A percentile compares a stretch with the other conserved stretches of the same genome.
phyloP scores from a whole-genome alignment of 2,888 invertebrate genomes.

The Nezara viridula region DNA sequence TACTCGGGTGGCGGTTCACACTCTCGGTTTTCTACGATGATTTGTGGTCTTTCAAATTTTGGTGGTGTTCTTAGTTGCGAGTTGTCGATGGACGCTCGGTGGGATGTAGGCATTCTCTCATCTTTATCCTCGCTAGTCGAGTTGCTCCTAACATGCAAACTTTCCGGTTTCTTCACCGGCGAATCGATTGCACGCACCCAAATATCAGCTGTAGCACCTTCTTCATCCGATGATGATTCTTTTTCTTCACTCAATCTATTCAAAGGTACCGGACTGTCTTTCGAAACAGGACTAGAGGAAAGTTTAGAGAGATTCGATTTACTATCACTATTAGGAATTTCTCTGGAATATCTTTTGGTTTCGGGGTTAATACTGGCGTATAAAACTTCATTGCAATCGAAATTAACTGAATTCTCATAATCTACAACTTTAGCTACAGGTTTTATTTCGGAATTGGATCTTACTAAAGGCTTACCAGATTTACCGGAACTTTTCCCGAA shows the following conservation, averaged over 20 bases:
- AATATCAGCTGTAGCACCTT: conserved; percentile 66
- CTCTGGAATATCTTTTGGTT: conserved; percentile 59
- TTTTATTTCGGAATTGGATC: conserved; percentile 58
- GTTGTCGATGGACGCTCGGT: conserved; percentile 63
- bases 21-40: conserved; percentile 60
- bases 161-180: conserved; percentile 65
- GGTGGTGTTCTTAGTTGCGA: conserved; percentile 61
- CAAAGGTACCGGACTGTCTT: conserved; percentile 40
- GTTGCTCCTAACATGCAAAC: conserved; percentile 59
- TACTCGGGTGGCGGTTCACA: conserved; percentile 58
- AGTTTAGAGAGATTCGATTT: conserved; percentile 47
- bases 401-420: conserved; percentile 61
- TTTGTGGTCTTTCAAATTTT: conserved; percentile 57
- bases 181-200: conserved; percentile 67
- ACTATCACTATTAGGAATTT: conserved; percentile 36
- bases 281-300: conserved; percentile 53
- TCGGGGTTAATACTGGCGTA: conserved; percentile 61
- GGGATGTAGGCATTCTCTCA: conserved; percentile 55
- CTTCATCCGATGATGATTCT: conserved; percentile 65
- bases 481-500: conserved; percentile 58
- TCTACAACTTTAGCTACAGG: conserved; percentile 58
- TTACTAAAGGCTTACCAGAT: conserved; percentile 56
- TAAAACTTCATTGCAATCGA: conserved; percentile 59
- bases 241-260: conserved; percentile 58
- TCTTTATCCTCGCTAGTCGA: conserved; percentile 61